Evolutionary conservation across 2,113 vertebrate species (phyloP).

Genomic region (Illadopsis cleaveri): DNA sequence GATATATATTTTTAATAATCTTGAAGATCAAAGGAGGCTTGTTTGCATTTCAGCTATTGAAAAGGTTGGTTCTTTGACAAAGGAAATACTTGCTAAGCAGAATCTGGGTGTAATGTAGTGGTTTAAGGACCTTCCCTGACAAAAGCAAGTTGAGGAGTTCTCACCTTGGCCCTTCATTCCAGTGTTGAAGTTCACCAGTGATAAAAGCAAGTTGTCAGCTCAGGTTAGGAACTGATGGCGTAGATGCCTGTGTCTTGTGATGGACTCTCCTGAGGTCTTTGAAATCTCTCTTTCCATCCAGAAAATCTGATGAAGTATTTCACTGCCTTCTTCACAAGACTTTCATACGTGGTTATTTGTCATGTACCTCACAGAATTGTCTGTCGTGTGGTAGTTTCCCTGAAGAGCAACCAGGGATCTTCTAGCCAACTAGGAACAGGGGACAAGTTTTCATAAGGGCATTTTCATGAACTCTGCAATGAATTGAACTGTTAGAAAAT

Average conservation of each 20-base stretch:
- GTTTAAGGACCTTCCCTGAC: not conserved
- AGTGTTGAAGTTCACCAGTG: not conserved
- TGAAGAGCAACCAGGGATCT: not conserved
- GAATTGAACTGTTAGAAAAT: not conserved
- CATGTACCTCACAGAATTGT: not conserved
- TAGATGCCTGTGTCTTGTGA: not conserved
- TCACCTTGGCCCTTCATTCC: not conserved
- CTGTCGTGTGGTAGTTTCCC: not conserved
- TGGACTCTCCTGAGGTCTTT: not conserved
- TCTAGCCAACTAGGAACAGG: not conserved
- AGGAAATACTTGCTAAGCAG: not conserved
- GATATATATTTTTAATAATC: not conserved
- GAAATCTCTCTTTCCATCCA: not conserved
- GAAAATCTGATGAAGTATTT: not conserved
- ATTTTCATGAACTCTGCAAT: not conserved
- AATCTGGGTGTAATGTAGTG: not conserved
- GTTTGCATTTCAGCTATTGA: not conserved
- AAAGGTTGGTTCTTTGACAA: not conserved
- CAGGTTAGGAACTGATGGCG: not conserved
- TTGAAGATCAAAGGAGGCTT: not conserved
- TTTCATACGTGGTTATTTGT: not conserved
- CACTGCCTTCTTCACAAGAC: not conserved
- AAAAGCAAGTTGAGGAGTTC: not conserved
- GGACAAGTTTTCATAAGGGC: not conserved
- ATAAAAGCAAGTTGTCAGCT: not conserved